phyloP scores from a whole-genome alignment of 2,888 invertebrate genomes.

The Andricus curvator region DNA sequence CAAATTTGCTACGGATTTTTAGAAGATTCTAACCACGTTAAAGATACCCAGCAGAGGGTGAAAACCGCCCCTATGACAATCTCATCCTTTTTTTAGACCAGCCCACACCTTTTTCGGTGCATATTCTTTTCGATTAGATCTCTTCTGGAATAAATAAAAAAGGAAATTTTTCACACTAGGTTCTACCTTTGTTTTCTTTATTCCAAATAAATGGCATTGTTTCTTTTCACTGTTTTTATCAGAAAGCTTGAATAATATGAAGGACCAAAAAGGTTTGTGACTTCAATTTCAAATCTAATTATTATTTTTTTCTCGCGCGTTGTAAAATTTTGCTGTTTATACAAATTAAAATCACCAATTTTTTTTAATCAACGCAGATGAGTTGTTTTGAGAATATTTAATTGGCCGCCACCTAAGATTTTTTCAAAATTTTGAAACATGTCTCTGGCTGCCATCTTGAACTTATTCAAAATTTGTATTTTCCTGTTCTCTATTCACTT shows the following conservation, averaged over 20 bases:
- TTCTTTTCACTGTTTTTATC: not conserved
- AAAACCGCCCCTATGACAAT: conserved; percentile 17
- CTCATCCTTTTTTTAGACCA: conserved; percentile 10
- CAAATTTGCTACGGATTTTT: not conserved
- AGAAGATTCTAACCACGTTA: conserved; percentile 6
- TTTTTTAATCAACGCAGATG: too few relatives aligned
- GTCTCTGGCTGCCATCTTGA: too few relatives aligned
- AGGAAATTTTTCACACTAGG: conserved; percentile 8
- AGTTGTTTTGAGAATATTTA: too few relatives aligned
- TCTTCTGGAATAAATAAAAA: conserved; percentile 15
- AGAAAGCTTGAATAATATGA: not conserved
- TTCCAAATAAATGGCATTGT: not conserved
- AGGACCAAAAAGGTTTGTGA: too few relatives aligned
- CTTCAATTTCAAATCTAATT: too few relatives aligned
- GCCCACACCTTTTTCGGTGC: conserved; percentile 20
- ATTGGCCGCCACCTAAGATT: too few relatives aligned
- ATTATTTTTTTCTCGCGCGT: too few relatives aligned
- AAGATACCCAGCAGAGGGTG: conserved; percentile 8
- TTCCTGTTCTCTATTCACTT: too few relatives aligned
- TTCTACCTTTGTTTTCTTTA: not conserved
- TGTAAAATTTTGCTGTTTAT: too few relatives aligned
- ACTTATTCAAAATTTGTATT: too few relatives aligned
- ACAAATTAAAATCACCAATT: too few relatives aligned
- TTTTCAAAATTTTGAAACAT: too few relatives aligned
- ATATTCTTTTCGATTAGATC: conserved; percentile 31